Conservation (phyloP, 2,888 invertebrate species). For the Peribatodes rhomboidaria region DNA sequence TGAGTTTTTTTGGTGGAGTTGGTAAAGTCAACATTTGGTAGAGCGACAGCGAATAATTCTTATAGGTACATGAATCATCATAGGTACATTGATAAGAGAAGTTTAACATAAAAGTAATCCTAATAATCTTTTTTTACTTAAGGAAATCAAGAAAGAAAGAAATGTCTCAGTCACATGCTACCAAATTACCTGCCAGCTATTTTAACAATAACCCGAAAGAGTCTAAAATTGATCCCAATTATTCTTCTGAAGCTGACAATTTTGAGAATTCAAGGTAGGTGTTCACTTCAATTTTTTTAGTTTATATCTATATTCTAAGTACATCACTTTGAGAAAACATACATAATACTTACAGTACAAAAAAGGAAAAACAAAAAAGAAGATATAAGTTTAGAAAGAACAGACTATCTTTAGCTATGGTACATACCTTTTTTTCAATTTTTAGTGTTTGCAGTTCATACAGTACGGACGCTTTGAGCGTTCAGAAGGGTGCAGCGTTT, state of each 20-base stretch:
- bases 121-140: constrained; percentile 10
- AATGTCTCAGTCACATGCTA: constrained; percentile 66
- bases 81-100: no score
- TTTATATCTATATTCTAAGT: no score
- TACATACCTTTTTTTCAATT: not conserved
- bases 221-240: constrained; percentile 53
- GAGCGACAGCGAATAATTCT: no score
- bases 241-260: constrained; percentile 68
- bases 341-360: not conserved
- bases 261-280: constrained; percentile 75
- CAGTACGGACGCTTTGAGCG: constrained; percentile 62
- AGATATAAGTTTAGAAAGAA: no score
- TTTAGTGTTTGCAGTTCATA: constrained; percentile 58
- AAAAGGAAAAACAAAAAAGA: no score
- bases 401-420: not conserved
- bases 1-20: no score
- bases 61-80: no score
- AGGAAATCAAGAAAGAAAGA: constrained; percentile 71
- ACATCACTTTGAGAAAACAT: no score
- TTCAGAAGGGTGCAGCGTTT: constrained; percentile 76
- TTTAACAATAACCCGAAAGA: constrained; percentile 56
- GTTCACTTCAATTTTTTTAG: no score
- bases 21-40: no score
- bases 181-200: constrained; percentile 66
- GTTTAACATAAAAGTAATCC: no score